A percentile compares a stretch with the other conserved stretches of the same genome.
Evolutionary conservation across 1,140 invertebrate species (phyloP).

Genomic region (Anastatus disparis): DNA sequence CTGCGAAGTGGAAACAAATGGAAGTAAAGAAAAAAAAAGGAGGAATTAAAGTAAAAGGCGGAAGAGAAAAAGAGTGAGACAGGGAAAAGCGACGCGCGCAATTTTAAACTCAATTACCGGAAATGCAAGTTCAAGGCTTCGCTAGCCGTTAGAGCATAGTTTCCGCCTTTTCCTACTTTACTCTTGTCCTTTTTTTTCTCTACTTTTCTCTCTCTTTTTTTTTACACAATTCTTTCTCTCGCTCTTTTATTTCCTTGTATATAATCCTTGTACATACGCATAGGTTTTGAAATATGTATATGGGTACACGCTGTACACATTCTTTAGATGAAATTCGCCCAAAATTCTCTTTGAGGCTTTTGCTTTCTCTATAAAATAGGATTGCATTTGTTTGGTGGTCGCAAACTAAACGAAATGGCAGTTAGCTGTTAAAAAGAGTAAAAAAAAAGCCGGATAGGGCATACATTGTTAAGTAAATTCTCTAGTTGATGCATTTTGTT

Average conservation of each 20-base stretch:
- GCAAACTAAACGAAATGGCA: constrained; percentile 4
- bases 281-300: background rate
- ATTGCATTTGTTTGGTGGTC: constrained; percentile 21
- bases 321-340: constrained; percentile 10
- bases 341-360: constrained; percentile 27
- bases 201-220: background rate
- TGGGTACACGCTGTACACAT: constrained; percentile 12
- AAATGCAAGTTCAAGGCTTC: constrained; percentile 39
- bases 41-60: constrained; percentile 11
- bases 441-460: background rate
- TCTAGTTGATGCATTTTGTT: too few species aligned
- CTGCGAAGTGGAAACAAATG: background rate
- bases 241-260: too few species aligned
- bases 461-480: constrained; percentile 12
- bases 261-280: too few species aligned
- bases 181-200: background rate
- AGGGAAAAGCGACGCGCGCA: constrained; percentile 21
- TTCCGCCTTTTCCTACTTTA: constrained; percentile 2
- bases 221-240: background rate
- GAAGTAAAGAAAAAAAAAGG: background rate
- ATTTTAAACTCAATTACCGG: constrained; percentile 37
- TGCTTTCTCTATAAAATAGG: background rate
- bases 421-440: background rate
- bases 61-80: too few species aligned
- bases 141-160: constrained; percentile 10